Evolutionary conservation across 2,797 vertebrate species (phyloP).

Genomic region (Poecilia velifera): DNA sequence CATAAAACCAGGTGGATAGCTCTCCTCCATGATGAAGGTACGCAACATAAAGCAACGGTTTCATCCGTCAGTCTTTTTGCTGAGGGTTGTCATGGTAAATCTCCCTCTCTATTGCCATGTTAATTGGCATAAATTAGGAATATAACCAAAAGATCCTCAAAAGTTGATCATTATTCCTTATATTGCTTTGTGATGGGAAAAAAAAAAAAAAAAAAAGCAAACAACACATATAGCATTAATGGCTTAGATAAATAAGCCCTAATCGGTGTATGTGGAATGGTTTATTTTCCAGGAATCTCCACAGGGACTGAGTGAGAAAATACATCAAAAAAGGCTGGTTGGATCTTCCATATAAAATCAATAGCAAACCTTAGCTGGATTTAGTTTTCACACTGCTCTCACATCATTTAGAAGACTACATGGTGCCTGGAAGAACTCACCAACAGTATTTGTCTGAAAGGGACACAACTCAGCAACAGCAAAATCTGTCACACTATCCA

Average conservation of each 20-base stretch:
- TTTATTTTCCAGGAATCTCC: constrained; percentile 92
- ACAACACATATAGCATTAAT: constrained; percentile 88
- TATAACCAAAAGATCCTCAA: constrained; percentile 79
- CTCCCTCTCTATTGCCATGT: constrained; percentile 88
- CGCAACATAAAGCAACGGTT: constrained; percentile 90
- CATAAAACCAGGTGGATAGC: constrained; percentile 90
- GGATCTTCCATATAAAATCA: constrained; percentile 99
- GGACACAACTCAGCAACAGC: not conserved
- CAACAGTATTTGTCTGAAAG: constrained; percentile 64
- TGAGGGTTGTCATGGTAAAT: constrained; percentile 86
- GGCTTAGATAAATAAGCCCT: constrained; percentile 99
- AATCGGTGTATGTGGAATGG: constrained; percentile 99
- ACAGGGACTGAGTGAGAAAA: constrained; percentile 94
- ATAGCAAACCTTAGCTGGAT: constrained; percentile 99
- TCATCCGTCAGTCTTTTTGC: constrained; percentile 77
- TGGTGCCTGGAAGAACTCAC: constrained; percentile 87
- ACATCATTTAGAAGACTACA: constrained; percentile 93
- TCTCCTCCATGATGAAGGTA: constrained; percentile 85
- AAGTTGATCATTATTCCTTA: constrained; percentile 64
- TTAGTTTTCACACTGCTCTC: constrained; percentile 99
- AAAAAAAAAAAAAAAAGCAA: constrained; percentile 90
- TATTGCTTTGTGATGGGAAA: constrained; percentile 87
- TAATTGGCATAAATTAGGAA: constrained; percentile 90
- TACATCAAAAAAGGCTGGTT: constrained; percentile 99
- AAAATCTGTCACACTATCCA: not conserved